Conservation (phyloP, 2,797 vertebrate species). For the Notoglanidium macrostoma region DNA sequence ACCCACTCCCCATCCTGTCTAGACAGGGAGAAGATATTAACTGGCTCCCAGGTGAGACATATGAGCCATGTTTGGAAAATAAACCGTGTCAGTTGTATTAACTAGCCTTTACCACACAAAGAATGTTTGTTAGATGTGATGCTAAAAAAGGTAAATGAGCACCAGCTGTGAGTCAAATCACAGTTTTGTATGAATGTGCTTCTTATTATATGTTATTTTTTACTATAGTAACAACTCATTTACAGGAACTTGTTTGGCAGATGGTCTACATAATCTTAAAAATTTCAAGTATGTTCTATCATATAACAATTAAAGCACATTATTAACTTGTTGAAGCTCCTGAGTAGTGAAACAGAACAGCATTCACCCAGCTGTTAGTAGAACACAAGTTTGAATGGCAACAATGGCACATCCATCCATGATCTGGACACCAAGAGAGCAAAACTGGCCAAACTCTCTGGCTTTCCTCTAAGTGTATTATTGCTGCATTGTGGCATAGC, state of each 20-base stretch:
- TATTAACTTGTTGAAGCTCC: not conserved
- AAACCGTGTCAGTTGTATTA: not conserved
- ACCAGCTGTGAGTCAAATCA: not conserved
- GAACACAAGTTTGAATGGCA: not conserved
- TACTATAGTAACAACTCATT: not conserved
- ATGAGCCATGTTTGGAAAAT: not conserved
- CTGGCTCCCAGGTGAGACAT: conserved; percentile 47
- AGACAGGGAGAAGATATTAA: not conserved
- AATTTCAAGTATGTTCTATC: not conserved
- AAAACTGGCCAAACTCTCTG: not conserved
- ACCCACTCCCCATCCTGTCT: rapidly evolving
- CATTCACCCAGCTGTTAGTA: not conserved
- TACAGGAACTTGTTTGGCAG: not conserved
- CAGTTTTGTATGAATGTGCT: not conserved
- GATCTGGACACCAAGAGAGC: not conserved
- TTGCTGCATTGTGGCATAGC: not conserved
- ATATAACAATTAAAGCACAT: not conserved
- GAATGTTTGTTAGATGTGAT: not conserved
- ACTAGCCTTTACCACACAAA: not conserved
- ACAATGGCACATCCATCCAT: not conserved
- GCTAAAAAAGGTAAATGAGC: not conserved
- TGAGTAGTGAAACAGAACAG: not conserved
- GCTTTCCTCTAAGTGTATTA: not conserved
- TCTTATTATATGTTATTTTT: not conserved
- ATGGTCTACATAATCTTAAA: not conserved